phyloP scores from a whole-genome alignment of 2,888 invertebrate species.

The Cheilosia impressa region DNA sequence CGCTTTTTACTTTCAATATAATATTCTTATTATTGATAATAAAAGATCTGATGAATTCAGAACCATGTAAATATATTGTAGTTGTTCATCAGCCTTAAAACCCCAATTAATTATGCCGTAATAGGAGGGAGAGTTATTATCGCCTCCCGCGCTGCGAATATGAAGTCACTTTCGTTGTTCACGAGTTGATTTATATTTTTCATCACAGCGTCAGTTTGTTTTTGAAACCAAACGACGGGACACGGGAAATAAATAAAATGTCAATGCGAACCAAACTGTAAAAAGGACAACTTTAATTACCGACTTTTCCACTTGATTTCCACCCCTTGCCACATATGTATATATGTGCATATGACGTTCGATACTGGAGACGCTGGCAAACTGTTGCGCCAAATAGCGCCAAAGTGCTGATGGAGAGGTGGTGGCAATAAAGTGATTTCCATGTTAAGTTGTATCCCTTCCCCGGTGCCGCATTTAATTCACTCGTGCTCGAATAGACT shows the following conservation, averaged over 20 bases:
- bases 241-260: constrained; percentile 66
- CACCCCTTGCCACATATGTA: constrained; percentile 36
- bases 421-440: constrained; percentile 74
- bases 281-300: constrained; percentile 71
- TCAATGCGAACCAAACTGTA: constrained; percentile 69
- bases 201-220: constrained; percentile 28
- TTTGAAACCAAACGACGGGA: constrained; percentile 59
- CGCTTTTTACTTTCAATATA: neutral
- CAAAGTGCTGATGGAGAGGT: constrained; percentile 33
- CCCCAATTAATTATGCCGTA: constrained; percentile 52
- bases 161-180: constrained; percentile 13
- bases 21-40: neutral
- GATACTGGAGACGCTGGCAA: constrained; percentile 20
- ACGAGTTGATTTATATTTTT: constrained; percentile 17
- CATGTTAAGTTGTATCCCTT: constrained; percentile 66
- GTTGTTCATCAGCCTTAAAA: constrained; percentile 33
- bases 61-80: constrained; percentile 6
- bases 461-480: constrained; percentile 37
- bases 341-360: neutral
- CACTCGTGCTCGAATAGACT: constrained; percentile 37
- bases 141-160: neutral
- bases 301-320: constrained; percentile 73
- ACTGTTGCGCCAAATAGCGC: constrained; percentile 66
- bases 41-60: constrained; percentile 12
- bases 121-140: constrained; percentile 23